Conservation (phyloP, 2,113 vertebrate genomes). For the Zosterops borbonicus region DNA sequence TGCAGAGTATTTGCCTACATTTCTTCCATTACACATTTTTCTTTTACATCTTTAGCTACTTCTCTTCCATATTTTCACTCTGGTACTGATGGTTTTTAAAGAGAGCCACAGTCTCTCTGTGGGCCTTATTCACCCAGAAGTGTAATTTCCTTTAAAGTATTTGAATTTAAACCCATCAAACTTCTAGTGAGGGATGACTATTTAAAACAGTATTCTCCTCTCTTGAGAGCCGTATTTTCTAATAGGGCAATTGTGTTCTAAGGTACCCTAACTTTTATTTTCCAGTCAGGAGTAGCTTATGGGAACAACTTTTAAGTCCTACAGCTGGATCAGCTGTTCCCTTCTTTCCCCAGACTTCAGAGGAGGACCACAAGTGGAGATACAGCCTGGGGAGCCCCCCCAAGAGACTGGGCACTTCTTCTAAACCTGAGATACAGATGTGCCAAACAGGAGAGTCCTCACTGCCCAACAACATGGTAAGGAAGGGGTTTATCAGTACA, state of each 20-base stretch:
- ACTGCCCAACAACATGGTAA: fast-evolving
- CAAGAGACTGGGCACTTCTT: neutral
- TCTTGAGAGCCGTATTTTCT: neutral
- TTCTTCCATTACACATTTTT: neutral
- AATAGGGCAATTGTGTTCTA: neutral
- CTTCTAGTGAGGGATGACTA: neutral
- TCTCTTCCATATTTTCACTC: neutral
- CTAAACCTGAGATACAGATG: neutral
- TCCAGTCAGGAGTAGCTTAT: neutral
- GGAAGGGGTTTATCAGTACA: neutral
- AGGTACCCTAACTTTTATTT: neutral
- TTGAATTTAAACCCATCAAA: neutral
- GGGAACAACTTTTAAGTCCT: neutral
- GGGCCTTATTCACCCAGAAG: neutral
- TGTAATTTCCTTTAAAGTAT: neutral
- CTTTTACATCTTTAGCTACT: neutral
- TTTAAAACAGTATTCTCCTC: neutral
- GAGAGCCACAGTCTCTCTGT: neutral
- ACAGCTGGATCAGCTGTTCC: neutral
- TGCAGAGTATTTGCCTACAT: neutral
- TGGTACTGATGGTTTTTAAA: neutral
- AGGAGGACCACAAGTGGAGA: neutral
- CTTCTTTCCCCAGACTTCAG: neutral
- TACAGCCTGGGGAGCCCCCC: neutral
- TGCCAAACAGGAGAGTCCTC: neutral